Conservation (phyloP, 2,797 vertebrate genomes). For the Danionella dracula region DNA sequence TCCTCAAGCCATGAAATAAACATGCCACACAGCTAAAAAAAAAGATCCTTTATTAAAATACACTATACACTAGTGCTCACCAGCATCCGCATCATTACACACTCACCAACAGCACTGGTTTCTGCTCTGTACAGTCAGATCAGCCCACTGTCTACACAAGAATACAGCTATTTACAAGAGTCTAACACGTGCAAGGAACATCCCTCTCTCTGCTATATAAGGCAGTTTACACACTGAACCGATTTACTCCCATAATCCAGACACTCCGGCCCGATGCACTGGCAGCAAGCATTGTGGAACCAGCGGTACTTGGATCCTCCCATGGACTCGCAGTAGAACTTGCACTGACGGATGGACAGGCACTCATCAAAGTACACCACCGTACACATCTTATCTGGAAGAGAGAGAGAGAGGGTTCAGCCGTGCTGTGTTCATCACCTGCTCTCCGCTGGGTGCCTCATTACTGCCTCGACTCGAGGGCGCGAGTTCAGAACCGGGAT, state of each 20-base stretch:
- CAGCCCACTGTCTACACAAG: no score
- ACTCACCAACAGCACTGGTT: no score
- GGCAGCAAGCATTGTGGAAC: constrained; percentile 99
- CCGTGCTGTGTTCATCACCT: background rate
- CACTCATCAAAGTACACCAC: constrained; percentile 99
- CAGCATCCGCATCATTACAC: no score
- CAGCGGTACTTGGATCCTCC: constrained; percentile 97
- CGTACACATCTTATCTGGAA: constrained; percentile 89
- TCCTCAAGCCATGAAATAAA: no score
- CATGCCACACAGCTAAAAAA: no score
- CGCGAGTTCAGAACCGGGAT: background rate
- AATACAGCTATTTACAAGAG: no score
- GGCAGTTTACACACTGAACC: constrained; percentile 96
- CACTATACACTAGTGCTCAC: no score
- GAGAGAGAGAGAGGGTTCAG: background rate
- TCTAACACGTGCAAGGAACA: background rate
- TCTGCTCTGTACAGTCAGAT: no score
- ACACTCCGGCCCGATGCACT: constrained; percentile 95
- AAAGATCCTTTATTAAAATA: no score
- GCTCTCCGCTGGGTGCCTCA: background rate
- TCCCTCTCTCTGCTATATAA: constrained; percentile 76
- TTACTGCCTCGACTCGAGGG: background rate
- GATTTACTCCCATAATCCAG: constrained; percentile 96
- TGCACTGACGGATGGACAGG: constrained; percentile 97
- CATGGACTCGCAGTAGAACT: constrained; percentile 96